Percentiles rank a stretch among this genome's conserved stretches.
Evolutionary conservation across 2,888 invertebrate genomes (phyloP).

Genomic region (Synanthedon andrenaeformis): DNA sequence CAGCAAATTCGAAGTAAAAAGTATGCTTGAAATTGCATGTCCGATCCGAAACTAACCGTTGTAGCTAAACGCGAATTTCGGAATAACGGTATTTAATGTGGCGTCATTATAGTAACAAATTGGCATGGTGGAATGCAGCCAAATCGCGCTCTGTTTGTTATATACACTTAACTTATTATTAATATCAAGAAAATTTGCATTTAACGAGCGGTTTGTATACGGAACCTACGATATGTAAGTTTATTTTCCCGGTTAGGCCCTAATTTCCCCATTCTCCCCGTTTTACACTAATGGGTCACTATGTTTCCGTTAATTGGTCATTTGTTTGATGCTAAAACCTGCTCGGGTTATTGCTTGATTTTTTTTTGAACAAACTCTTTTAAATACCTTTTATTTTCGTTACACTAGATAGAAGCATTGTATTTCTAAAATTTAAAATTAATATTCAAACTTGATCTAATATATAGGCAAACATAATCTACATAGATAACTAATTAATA

Average conservation of each 20-base stretch:
- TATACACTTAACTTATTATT: constrained; percentile 30
- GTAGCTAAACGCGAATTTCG: constrained; percentile 25
- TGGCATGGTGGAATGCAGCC: constrained; percentile 18
- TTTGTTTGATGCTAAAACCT: constrained; percentile 5
- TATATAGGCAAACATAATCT: too few relatives aligned
- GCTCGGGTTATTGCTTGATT: too few relatives aligned
- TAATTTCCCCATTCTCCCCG: background rate
- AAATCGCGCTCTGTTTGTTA: constrained; percentile 23
- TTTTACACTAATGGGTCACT: constrained; percentile 17
- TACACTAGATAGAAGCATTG: too few relatives aligned
- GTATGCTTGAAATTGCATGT: background rate
- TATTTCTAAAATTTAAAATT: too few relatives aligned
- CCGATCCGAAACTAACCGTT: background rate
- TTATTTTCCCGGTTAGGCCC: constrained; percentile 13
- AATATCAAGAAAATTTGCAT: constrained; percentile 39
- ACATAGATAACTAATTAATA: too few relatives aligned
- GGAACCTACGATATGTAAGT: constrained; percentile 26
- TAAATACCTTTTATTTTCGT: too few relatives aligned
- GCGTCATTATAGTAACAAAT: background rate
- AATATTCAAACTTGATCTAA: too few relatives aligned
- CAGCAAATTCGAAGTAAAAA: too few relatives aligned
- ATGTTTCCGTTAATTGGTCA: constrained; percentile 21
- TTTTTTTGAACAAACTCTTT: too few relatives aligned
- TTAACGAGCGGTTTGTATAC: constrained; percentile 26
- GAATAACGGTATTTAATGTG: constrained; percentile 38